Evolutionary conservation across 2,113 vertebrate genomes (phyloP).

Genomic region (Sander lucioperca): DNA sequence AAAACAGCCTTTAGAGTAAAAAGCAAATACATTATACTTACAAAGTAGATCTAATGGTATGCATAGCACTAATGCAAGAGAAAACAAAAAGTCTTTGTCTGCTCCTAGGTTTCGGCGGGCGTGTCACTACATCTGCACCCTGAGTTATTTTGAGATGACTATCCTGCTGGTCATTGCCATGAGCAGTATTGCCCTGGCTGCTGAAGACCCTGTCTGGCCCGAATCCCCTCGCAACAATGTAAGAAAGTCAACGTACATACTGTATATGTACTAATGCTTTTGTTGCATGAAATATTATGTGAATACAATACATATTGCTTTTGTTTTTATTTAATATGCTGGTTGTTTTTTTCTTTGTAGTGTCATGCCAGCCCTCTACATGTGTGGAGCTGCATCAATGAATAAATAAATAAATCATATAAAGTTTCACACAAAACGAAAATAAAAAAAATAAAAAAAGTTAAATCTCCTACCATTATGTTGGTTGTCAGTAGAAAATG

Average conservation of each 20-base stretch:
- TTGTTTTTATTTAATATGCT: neutral
- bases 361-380: neutral
- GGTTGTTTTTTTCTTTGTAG: neutral
- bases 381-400: neutral
- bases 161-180: constrained; percentile 94
- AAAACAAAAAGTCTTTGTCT: constrained; percentile 27
- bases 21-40: neutral
- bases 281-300: neutral
- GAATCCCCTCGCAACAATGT: constrained; percentile 93
- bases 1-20: no score
- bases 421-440: neutral
- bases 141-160: constrained; percentile 94
- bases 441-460: neutral
- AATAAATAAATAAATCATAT: neutral
- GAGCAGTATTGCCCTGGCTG: constrained; percentile 94
- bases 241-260: constrained; percentile 64
- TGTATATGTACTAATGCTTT: neutral
- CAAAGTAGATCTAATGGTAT: neutral
- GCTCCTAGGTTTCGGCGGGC: constrained; percentile 88
- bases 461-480: neutral
- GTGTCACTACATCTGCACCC: constrained; percentile 92
- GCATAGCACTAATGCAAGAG: neutral
- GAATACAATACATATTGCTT: neutral
- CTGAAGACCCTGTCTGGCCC: constrained; percentile 93
- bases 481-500: no score